phyloP scores from a whole-genome alignment of 35 echinoderm and acorn worm species.

The Hemicentrotus pulcherrimus region DNA sequence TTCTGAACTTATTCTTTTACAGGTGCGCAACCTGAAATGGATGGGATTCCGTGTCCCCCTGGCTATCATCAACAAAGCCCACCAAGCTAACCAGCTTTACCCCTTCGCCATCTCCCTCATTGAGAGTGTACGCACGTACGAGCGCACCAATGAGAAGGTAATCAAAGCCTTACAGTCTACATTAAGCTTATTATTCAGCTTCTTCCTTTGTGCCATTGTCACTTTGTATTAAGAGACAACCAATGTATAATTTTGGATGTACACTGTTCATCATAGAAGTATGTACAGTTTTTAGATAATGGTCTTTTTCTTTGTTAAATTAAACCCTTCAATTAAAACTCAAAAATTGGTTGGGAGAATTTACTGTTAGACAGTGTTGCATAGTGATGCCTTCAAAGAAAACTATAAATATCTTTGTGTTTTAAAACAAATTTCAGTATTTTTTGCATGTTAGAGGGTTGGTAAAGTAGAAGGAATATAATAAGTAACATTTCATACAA shows the following conservation, averaged over 20 bases:
- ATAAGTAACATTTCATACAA: too few relatives aligned
- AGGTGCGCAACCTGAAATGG: conserved; percentile 99
- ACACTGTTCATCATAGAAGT: background rate
- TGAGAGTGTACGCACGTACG: conserved; percentile 95
- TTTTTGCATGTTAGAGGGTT: too few relatives aligned
- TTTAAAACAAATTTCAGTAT: too few relatives aligned
- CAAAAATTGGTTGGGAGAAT: too few relatives aligned
- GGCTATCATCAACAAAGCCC: conserved; percentile 99
- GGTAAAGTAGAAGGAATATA: too few relatives aligned
- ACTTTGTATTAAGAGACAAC: background rate
- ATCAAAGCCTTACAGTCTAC: background rate
- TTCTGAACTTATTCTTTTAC: background rate
- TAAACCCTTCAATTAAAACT: too few relatives aligned
- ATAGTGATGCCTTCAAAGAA: too few relatives aligned
- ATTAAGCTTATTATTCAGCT: background rate
- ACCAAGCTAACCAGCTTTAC: conserved; percentile 99
- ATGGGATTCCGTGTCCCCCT: conserved; percentile 96
- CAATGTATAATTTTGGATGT: background rate
- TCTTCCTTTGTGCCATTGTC: background rate
- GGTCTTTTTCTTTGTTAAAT: too few relatives aligned
- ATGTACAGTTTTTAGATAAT: background rate
- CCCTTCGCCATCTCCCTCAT: conserved; percentile 99
- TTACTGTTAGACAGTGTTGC: too few relatives aligned
- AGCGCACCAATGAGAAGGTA: conserved; percentile 96
- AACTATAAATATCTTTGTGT: too few relatives aligned